Evolutionary conservation across 2,888 invertebrate species (phyloP).

Genomic region (Perizoma flavofasciatum): DNA sequence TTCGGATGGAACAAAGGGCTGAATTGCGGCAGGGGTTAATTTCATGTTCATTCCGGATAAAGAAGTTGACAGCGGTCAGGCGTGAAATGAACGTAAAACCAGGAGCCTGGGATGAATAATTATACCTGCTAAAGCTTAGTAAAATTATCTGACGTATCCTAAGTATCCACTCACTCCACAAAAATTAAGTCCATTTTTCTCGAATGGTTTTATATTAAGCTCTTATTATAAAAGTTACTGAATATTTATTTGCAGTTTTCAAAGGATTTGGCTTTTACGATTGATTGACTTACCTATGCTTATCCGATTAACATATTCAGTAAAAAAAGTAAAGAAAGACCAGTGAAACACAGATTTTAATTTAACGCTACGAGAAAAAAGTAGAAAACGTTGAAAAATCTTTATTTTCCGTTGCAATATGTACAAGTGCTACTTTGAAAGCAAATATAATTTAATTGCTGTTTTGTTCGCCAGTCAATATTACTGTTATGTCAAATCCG

Average conservation of each 20-base stretch:
- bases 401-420: constrained; percentile 3
- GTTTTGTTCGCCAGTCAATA: too few species aligned
- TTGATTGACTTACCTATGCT: too few species aligned
- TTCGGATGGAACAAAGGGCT: constrained; percentile 40
- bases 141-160: neutral
- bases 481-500: too few species aligned
- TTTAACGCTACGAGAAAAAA: constrained; percentile 5
- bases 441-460: too few species aligned
- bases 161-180: too few species aligned
- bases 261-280: too few species aligned
- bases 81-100: constrained; percentile 41
- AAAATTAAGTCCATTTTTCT: too few species aligned
- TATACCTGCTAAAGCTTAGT: constrained; percentile 18
- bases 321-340: neutral
- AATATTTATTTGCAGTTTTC: too few species aligned
- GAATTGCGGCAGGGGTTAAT: constrained; percentile 42
- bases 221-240: too few species aligned
- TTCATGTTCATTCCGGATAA: constrained; percentile 39
- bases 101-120: constrained; percentile 21
- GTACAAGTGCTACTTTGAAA: neutral
- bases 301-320: too few species aligned
- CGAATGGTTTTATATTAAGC: too few species aligned
- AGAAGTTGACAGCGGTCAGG: constrained; percentile 44
- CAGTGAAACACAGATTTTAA: constrained; percentile 5
- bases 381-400: constrained; percentile 4